These are phyloP conservation scores for Dinocampus coccinellae DNA, from an alignment of 2,888 invertebrate species.

Conservation along the genomic window DNA sequence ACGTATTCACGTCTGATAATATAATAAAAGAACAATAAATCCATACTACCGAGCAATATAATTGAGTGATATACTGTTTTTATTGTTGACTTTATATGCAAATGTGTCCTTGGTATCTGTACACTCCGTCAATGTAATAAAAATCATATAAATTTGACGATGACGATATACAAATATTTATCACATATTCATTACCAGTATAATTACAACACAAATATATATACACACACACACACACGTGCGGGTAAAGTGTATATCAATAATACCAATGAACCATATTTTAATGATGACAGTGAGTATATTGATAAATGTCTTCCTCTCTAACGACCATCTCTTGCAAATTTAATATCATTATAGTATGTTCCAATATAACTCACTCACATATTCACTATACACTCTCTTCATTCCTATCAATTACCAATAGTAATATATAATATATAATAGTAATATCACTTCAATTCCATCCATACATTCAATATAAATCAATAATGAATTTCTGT, in stretches of 20 bases:
- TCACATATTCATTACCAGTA: neutral
- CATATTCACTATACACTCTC: neutral
- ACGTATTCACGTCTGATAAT: too few species aligned
- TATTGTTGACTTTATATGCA: neutral
- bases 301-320: constrained; percentile 40
- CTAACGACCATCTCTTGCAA: constrained; percentile 20
- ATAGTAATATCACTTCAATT: neutral
- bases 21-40: neutral
- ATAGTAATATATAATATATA: neutral
- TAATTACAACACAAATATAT: neutral
- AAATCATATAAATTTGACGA: neutral
- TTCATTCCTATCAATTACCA: too few species aligned
- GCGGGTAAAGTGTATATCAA: neutral
- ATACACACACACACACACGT: neutral
- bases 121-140: neutral
- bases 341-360: constrained; percentile 39
- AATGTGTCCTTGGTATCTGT: neutral
- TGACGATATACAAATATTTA: neutral
- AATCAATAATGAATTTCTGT: neutral
- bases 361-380: constrained; percentile 39
- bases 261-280: constrained; percentile 15
- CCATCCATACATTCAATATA: neutral
- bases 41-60: neutral
- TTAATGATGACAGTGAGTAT: constrained; percentile 33
- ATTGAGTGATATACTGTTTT: neutral